Percentiles rank a stretch among this genome's conserved stretches.
Evolutionary conservation across 2,113 vertebrate species (phyloP).

Genomic region (Paedocypris sp.): DNA sequence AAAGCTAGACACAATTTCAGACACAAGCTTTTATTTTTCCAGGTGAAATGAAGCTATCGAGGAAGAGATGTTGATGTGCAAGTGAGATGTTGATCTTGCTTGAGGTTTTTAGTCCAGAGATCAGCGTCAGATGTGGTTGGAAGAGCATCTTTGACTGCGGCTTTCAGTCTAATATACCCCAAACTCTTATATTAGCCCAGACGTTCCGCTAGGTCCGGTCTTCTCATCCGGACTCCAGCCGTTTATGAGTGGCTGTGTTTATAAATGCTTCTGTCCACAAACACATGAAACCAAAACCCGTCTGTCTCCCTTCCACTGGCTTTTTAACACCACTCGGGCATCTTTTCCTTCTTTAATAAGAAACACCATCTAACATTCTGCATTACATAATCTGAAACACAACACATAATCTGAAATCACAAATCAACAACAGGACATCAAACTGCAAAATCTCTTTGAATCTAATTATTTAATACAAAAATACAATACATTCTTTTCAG

Average conservation of each 20-base stretch:
- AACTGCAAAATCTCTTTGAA: no score
- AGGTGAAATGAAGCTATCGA: constrained; percentile 39
- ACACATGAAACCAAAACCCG: constrained; percentile 39
- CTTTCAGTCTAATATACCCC: constrained; percentile 42
- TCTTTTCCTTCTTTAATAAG: no score
- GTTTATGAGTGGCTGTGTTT: constrained; percentile 36
- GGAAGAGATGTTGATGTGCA: constrained; percentile 53
- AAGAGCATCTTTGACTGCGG: constrained; percentile 50
- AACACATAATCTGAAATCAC: no score
- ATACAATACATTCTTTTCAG: background rate
- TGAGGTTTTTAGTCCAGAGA: constrained; percentile 56
- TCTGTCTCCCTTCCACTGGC: no score
- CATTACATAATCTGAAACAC: no score
- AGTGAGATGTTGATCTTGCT: constrained; percentile 55
- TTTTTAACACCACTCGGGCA: no score
- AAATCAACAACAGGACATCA: no score
- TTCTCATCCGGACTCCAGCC: constrained; percentile 44
- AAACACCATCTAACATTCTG: no score
- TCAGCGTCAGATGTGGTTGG: constrained; percentile 53
- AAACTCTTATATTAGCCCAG: constrained; percentile 38
- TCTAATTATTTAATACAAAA: no score
- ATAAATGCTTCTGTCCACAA: constrained; percentile 7
- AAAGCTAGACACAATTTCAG: no score
- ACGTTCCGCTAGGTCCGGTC: constrained; percentile 39
- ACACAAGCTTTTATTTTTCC: no score